Base-by-base conservation (phyloP, 1,140 invertebrate genomes). In the Leptestheria dahalacensis region DNA sequence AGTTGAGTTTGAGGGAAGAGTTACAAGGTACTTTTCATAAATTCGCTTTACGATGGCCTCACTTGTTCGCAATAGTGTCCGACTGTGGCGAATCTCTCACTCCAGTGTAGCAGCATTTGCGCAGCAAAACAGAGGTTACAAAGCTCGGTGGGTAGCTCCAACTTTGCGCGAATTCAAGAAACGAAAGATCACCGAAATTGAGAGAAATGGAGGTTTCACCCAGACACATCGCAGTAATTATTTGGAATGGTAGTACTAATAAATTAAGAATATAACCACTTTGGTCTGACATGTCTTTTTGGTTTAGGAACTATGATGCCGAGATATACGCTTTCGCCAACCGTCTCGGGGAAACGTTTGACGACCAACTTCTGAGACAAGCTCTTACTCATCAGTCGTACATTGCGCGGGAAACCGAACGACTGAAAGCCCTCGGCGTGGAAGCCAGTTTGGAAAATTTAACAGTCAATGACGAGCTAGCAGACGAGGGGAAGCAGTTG, bases 271-370 rank as follows among this genome's bases (percentile, higher is more conserved):
- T 61, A 57, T 15, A 33, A 26, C 29, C n/a, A 25, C n/a, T 12
- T 9, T 48, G 20, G 6, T 60, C 15, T 11, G 24, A 11, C 15
- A 57, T 29, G 33, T 20, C 51, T 11, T 26, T 29, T 47, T 54
- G 28, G 48, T 28, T 47, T 59, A 77, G 77, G 91, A 95, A 95
- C 70, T 84, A 90, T 69, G 78, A 85, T 63, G 79, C 88, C 0
- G 93, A 97, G 74, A 60, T 95, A 18, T 94, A 77, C 76, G 86
- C 90, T 3, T 95, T 96, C 76, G 83, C 82, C 25, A 81, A 83
- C 65, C 75, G 93, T 48, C 72, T 96, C 11, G 81, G 82, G n/a
- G 93, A 96, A 75, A 75, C 85, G 9, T 89, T 96, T 68, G 74
- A 88, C 61, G 69, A 75, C 1, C 70, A 79, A 49, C 69, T 85